phyloP scores from a whole-genome alignment of 2,797 vertebrate genomes.

The Acipenser ruthenus region DNA sequence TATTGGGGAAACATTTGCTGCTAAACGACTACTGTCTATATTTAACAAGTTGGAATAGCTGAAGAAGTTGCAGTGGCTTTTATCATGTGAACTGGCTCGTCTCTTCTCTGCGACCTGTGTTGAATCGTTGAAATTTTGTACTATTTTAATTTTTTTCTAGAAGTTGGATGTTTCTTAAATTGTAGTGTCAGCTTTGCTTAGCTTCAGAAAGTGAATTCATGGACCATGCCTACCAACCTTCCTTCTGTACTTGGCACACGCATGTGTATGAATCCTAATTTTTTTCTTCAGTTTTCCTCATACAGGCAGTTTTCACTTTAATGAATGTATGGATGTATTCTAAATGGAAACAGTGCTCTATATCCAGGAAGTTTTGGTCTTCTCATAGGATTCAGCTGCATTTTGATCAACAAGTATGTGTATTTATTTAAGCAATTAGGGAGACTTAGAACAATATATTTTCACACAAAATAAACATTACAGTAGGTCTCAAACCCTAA shows the following conservation, averaged over 20 bases:
- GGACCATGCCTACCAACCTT: too few relatives aligned
- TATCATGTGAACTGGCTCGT: conserved; percentile 72
- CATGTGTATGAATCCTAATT: conserved; percentile 23
- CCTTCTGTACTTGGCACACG: too few relatives aligned
- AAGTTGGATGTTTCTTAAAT: conserved; percentile 53
- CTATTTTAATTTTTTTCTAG: conserved; percentile 28
- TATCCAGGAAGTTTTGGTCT: conserved; percentile 10
- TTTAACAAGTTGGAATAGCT: conserved; percentile 77
- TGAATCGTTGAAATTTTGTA: conserved; percentile 52
- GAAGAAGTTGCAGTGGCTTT: conserved; percentile 73
- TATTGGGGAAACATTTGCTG: conserved; percentile 94
- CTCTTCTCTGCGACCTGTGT: conserved; percentile 59
- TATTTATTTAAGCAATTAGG: conserved; percentile 1
- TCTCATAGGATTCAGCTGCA: neutral
- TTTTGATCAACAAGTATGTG: conserved; percentile 1
- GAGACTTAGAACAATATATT: neutral
- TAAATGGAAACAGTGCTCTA: too few relatives aligned
- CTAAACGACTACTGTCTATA: conserved; percentile 99
- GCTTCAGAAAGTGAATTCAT: conserved; percentile 29
- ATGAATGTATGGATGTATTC: too few relatives aligned
- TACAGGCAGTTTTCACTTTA: neutral
- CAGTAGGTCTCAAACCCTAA: too few relatives aligned
- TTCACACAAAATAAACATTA: neutral
- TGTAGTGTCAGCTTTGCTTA: conserved; percentile 65
- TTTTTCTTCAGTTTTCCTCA: conserved; percentile 23